These are phyloP conservation scores for Tetranychus piercei DNA, from an alignment of 2,888 invertebrate genomes.

Conservation along the genomic window DNA sequence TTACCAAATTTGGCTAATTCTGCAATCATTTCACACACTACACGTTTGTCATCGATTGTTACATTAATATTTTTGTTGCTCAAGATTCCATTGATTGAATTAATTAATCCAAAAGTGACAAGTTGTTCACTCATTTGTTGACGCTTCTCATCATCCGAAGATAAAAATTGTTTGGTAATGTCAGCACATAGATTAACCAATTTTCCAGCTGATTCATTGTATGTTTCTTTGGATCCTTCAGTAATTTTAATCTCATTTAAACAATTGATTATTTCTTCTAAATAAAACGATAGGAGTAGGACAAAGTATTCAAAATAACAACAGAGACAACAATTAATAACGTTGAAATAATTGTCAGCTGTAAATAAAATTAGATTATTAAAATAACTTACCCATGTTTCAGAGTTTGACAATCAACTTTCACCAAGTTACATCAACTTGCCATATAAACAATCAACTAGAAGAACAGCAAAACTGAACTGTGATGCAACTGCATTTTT, in stretches of 20 bases:
- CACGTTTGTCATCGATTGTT: neutral
- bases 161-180: neutral
- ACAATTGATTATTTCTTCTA: neutral
- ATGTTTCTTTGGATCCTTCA: neutral
- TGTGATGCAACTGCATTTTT: too few relatives aligned
- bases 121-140: neutral
- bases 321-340: neutral
- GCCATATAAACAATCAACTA: too few relatives aligned
- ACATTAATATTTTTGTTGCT: neutral
- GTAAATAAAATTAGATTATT: too few relatives aligned
- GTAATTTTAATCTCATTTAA: neutral
- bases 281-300: neutral
- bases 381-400: too few relatives aligned
- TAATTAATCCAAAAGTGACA: neutral
- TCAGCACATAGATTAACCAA: neutral
- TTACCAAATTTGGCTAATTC: constrained; percentile 53
- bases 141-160: neutral
- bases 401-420: too few relatives aligned
- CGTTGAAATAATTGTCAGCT: too few relatives aligned
- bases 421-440: too few relatives aligned
- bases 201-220: neutral
- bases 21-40: constrained; percentile 43
- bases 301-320: neutral
- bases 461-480: too few relatives aligned
- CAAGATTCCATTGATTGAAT: neutral